These are phyloP conservation scores for Bilobella aurantiaca DNA, from an alignment of 1,140 invertebrate genomes.

Conservation along the genomic window DNA sequence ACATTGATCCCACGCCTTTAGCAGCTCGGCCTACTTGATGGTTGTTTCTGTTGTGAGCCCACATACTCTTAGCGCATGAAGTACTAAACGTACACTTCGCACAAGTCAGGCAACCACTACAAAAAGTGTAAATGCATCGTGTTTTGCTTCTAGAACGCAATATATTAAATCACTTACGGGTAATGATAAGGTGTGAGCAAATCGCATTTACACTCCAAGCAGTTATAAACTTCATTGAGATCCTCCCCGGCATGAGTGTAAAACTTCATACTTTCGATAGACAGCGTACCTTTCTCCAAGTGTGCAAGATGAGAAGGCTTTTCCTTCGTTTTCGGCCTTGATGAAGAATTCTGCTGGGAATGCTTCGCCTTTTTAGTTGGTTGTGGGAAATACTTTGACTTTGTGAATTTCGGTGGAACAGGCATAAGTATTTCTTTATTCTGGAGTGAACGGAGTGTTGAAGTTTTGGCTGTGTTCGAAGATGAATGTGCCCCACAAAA, in stretches of 20 bases:
- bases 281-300: neutral
- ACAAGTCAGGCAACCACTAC: constrained; percentile 59
- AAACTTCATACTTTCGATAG: neutral
- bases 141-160: constrained; percentile 8
- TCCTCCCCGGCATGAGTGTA: neutral
- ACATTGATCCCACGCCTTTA: neutral
- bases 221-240: constrained; percentile 38
- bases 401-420: neutral
- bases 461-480: neutral
- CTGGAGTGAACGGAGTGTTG: neutral
- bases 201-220: constrained; percentile 59
- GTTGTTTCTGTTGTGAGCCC: constrained; percentile 50
- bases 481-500: constrained; percentile 2
- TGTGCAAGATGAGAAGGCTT: neutral
- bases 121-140: constrained; percentile 32
- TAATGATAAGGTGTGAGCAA: constrained; percentile 55
- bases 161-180: constrained; percentile 46
- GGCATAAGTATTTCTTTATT: neutral
- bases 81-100: constrained; percentile 63
- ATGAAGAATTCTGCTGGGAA: constrained; percentile 26
- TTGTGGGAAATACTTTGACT: neutral
- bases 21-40: constrained; percentile 10
- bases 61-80: constrained; percentile 61
- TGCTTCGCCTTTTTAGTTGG: neutral
- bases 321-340: neutral